Percentiles rank a stretch among this genome's conserved stretches.
Evolutionary conservation across 2,797 vertebrate species (phyloP).

Genomic region (Sebastes cheni): DNA sequence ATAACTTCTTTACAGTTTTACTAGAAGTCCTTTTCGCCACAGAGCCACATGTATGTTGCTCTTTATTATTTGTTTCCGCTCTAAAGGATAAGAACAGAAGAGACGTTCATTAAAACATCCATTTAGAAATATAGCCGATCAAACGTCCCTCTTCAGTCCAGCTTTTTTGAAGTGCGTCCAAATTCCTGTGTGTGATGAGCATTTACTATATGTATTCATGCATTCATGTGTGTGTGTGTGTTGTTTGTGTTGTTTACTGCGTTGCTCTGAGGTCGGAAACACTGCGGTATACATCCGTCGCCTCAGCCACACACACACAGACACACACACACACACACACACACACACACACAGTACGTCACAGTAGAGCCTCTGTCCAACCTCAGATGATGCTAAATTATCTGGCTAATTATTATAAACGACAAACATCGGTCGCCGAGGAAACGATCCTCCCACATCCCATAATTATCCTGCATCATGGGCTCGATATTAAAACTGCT

Average conservation of each 20-base stretch:
- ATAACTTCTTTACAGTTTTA: no score
- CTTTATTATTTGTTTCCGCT: no score
- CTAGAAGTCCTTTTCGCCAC: no score
- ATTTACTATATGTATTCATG: background rate
- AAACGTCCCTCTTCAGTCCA: background rate
- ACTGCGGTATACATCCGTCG: constrained; percentile 54
- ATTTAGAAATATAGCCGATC: background rate
- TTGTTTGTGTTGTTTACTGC: constrained; percentile 47
- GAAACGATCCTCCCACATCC: constrained; percentile 62
- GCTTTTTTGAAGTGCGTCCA: background rate
- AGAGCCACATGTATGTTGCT: no score
- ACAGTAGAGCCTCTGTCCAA: constrained; percentile 24
- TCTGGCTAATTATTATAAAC: constrained; percentile 63
- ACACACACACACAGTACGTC: background rate
- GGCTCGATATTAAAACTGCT: constrained; percentile 41
- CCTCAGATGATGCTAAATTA: constrained; percentile 40
- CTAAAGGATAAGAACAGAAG: background rate
- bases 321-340: constrained; percentile 2
- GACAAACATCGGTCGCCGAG: constrained; percentile 46
- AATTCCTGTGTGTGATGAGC: background rate
- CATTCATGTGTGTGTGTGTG: constrained; percentile 7
- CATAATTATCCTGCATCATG: constrained; percentile 51
- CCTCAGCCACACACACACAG: constrained; percentile 16
- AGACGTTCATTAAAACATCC: background rate
- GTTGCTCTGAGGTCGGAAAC: constrained; percentile 32